These are phyloP conservation scores for Argentina silus DNA, from an alignment of 2,797 vertebrate genomes.

Conservation along the genomic window DNA sequence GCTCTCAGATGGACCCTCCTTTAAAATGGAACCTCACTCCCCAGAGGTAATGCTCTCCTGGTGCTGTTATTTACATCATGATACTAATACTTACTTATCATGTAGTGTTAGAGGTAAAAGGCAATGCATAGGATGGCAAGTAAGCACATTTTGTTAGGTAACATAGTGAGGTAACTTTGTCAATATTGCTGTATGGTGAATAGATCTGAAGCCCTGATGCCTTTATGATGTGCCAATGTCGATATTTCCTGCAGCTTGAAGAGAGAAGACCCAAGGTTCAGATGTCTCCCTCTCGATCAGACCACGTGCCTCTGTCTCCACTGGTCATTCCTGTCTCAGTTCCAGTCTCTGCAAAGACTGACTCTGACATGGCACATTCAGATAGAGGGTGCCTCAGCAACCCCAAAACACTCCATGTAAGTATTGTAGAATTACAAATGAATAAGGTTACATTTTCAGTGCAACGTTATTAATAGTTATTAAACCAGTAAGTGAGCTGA, in stretches of 20 bases:
- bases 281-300: constrained; percentile 7
- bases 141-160: background rate
- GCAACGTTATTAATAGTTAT: too few species aligned
- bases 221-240: background rate
- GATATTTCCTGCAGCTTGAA: constrained; percentile 15
- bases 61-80: background rate
- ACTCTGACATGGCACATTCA: background rate
- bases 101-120: background rate
- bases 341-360: constrained; percentile 39
- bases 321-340: constrained; percentile 62
- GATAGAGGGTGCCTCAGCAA: too few species aligned
- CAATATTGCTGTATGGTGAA: background rate
- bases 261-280: background rate
- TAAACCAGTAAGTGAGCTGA: too few species aligned
- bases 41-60: background rate
- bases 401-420: constrained; percentile 17
- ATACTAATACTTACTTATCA: background rate
- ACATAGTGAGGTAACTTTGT: background rate
- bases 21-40: constrained; percentile 5
- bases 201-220: background rate
- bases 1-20: background rate
- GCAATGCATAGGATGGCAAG: background rate
- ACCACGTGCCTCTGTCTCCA: constrained; percentile 24
- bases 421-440: background rate
- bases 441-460: too few species aligned